Conservation (phyloP, 37 sponge, comb jelly and placozoan genomes). For the Cliona cf. orientalis region DNA sequence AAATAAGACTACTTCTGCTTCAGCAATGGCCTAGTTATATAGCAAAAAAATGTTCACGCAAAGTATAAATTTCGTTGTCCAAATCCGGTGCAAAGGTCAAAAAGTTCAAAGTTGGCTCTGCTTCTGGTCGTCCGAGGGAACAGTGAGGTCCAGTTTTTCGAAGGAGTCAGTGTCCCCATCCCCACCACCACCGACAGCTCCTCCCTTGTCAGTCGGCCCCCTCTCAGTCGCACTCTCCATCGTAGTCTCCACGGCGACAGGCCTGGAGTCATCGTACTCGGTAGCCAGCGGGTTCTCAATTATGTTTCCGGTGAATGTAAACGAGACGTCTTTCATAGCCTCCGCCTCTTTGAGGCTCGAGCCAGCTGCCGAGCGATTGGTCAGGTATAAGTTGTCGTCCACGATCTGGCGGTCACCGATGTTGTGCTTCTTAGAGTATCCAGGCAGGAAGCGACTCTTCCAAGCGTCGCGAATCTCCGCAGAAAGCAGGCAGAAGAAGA, state of each 20-base stretch:
- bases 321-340: background rate
- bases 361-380: too few relatives aligned
- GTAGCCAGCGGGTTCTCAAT: background rate
- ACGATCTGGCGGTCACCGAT: background rate
- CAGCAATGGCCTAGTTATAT: background rate
- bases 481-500: slow-evolving; percentile 17
- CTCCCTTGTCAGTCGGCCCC: background rate
- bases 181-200: background rate
- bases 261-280: too few relatives aligned
- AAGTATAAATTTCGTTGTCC: slow-evolving; percentile 1
- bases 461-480: background rate
- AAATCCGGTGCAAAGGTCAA: background rate
- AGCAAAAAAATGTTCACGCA: background rate
- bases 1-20: background rate
- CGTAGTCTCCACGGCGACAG: too few relatives aligned
- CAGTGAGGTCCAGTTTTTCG: background rate
- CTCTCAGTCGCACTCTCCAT: background rate
- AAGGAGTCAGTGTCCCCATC: background rate
- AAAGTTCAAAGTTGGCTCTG: background rate
- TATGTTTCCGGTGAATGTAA: background rate
- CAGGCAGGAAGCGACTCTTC: background rate
- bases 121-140: background rate
- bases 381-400: background rate
- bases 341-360: too few relatives aligned
- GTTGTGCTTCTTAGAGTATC: background rate